Conservation (phyloP, 2,888 invertebrate genomes). For the Ischnura elegans region DNA sequence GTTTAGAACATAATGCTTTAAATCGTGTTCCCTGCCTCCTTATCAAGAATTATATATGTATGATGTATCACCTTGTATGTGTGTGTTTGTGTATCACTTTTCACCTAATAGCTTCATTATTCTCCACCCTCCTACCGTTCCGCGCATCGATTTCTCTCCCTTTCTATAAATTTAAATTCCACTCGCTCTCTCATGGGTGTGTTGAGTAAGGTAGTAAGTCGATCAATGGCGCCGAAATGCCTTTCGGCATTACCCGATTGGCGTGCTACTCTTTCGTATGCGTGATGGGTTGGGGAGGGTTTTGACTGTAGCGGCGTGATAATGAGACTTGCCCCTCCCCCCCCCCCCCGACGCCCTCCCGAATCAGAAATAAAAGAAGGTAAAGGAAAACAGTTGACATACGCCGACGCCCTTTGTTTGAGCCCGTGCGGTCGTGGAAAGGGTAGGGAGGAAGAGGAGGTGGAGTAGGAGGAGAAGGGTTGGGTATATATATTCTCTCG, state of each 20-base stretch:
- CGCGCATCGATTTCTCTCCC: constrained; percentile 12
- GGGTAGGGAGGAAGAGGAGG: not conserved
- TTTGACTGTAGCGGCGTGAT: constrained; percentile 37
- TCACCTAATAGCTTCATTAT: not conserved
- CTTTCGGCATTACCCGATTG: constrained; percentile 54
- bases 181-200: not conserved
- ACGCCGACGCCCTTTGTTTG: constrained; percentile 3
- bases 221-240: constrained; percentile 50
- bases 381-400: constrained; percentile 1
- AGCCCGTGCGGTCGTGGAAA: not conserved
- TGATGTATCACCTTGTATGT: not conserved
- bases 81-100: not conserved
- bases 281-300: not conserved
- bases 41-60: not conserved
- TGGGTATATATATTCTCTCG: too few relatives aligned
- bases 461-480: too few relatives aligned
- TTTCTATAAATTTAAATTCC: too few relatives aligned
- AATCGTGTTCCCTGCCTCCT: not conserved
- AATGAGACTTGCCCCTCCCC: constrained; percentile 58
- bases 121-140: not conserved
- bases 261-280: not conserved
- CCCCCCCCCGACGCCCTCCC: not conserved
- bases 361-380: not conserved
- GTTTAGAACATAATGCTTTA: too few relatives aligned
- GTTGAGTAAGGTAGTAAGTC: not conserved